Percentiles rank a stretch among this genome's conserved stretches.
These are phyloP conservation scores for Argyrosomus japonicus DNA, from an alignment of 2,113 vertebrate genomes.

Conservation along the genomic window DNA sequence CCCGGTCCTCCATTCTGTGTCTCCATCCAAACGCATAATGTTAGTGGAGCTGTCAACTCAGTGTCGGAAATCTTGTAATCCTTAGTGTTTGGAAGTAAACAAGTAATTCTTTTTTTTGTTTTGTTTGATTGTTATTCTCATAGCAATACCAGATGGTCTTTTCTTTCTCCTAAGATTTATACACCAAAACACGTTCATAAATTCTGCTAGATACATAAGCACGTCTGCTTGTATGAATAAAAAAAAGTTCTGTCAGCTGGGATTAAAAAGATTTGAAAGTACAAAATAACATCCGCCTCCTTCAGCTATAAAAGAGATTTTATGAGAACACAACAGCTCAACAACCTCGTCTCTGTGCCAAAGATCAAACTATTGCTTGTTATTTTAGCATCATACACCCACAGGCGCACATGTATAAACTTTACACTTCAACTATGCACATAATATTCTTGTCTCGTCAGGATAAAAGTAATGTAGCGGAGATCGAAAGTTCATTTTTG, in stretches of 20 bases:
- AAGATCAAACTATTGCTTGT: conserved; percentile 54
- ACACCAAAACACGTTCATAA: conserved; percentile 36
- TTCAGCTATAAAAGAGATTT: conserved; percentile 65
- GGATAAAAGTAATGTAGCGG: background rate
- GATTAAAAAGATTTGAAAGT: conserved; percentile 65
- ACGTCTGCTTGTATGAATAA: conserved; percentile 54
- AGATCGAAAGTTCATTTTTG: background rate
- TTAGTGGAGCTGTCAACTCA: conserved; percentile 62
- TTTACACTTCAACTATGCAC: background rate
- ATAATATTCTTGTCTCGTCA: conserved; percentile 3
- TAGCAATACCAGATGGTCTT: conserved; percentile 17
- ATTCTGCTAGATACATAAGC: conserved; percentile 45
- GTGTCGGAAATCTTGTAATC: background rate
- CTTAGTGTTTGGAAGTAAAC: background rate
- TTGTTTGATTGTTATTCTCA: conserved; percentile 5
- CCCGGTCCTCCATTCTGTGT: conserved; percentile 60
- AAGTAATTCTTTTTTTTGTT: background rate
- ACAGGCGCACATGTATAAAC: conserved; percentile 5
- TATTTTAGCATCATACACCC: conserved; percentile 30
- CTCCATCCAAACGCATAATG: conserved; percentile 69
- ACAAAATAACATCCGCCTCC: conserved; percentile 65
- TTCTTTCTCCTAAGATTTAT: conserved; percentile 22
- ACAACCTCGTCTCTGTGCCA: conserved; percentile 32
- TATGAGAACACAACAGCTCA: conserved; percentile 50
- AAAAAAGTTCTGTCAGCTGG: conserved; percentile 46